These are phyloP conservation scores for Stichodactyla mertensii DNA, from an alignment of 64 coral and sea anemone species.

Conservation along the genomic window DNA sequence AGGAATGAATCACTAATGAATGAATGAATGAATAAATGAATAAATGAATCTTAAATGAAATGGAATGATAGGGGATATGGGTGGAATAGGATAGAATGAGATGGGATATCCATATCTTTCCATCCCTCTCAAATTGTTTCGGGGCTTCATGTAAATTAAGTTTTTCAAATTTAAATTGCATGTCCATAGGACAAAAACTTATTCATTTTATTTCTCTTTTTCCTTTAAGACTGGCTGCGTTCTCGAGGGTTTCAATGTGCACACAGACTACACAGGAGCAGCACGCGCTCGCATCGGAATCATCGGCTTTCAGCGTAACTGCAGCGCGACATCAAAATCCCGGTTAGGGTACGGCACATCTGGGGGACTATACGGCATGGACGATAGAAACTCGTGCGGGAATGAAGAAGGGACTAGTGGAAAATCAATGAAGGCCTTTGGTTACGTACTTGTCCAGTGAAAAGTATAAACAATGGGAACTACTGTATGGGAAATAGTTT, in stretches of 20 bases:
- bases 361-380: constrained; percentile 10
- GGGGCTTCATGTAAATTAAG: too few species aligned
- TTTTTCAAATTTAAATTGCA: too few species aligned
- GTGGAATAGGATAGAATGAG: too few species aligned
- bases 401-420: background rate
- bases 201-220: background rate
- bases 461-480: background rate
- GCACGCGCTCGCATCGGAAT: constrained; percentile 62
- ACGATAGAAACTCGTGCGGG: constrained; percentile 31
- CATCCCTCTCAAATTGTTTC: too few species aligned
- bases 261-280: too few species aligned
- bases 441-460: constrained; percentile 60
- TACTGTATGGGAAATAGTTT: background rate
- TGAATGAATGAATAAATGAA: too few species aligned
- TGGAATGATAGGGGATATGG: too few species aligned
- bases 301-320: background rate
- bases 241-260: constrained; percentile 38
- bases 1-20: too few species aligned
- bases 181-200: background rate
- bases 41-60: too few species aligned
- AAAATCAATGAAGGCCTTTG: constrained; percentile 3
- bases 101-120: too few species aligned
- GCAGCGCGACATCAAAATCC: background rate
- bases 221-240: constrained; percentile 21
- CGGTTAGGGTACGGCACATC: constrained; percentile 52